Conservation (phyloP, 37 sponge, comb jelly and placozoan genomes). For the Oopsacas minuta region DNA sequence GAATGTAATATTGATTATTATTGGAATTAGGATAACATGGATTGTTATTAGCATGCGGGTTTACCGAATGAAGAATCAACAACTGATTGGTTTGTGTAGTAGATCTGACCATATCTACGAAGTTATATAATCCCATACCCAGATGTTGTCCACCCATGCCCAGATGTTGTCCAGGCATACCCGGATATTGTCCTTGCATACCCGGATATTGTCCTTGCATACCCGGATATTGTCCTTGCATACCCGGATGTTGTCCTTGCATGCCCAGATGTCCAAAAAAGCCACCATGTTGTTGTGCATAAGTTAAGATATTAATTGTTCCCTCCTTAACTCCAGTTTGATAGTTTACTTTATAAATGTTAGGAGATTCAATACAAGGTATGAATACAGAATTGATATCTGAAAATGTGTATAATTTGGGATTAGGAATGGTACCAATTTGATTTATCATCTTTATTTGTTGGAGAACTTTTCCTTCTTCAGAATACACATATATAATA, state of each 20-base stretch:
- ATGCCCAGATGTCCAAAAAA: too few relatives aligned
- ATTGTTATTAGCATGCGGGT: not conserved
- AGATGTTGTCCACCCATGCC: too few relatives aligned
- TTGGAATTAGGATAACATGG: not conserved
- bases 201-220: too few relatives aligned
- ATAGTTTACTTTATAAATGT: not conserved
- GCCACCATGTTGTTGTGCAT: too few relatives aligned
- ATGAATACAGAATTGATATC: not conserved
- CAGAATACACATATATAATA: not conserved
- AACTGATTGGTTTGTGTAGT: not conserved
- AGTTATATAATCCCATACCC: not conserved
- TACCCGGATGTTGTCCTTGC: too few relatives aligned
- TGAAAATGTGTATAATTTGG: not conserved
- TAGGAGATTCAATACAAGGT: not conserved
- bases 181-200: too few relatives aligned
- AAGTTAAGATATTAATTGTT: not conserved
- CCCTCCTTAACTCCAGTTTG: not conserved
- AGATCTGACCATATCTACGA: slow-evolving; percentile 15
- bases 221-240: too few relatives aligned
- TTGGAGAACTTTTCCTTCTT: not conserved
- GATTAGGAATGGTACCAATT: not conserved
- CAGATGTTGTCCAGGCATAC: too few relatives aligned
- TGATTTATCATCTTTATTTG: not conserved
- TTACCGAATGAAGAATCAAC: not conserved
- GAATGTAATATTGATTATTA: not conserved